Conservation (phyloP, 92 coral and sea anemone species). For the Heliopora coerulea region DNA sequence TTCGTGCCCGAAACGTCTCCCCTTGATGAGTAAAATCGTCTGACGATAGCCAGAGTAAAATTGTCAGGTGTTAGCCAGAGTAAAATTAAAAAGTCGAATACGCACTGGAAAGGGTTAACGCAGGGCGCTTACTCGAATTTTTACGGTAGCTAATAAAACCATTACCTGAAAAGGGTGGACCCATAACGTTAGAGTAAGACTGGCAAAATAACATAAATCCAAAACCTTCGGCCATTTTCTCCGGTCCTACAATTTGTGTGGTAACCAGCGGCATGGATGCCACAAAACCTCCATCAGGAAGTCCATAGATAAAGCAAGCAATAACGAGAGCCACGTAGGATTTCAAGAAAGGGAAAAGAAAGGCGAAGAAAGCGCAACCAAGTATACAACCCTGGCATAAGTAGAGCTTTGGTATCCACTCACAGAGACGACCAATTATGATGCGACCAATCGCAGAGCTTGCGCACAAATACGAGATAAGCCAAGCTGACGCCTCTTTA, state of each 20-base stretch:
- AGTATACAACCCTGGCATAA: slow-evolving; percentile 78
- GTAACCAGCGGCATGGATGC: slow-evolving; percentile 93
- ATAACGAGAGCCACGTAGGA: slow-evolving; percentile 69
- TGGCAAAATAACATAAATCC: slow-evolving; percentile 96
- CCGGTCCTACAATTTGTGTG: slow-evolving; percentile 76
- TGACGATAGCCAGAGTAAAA: too few species aligned
- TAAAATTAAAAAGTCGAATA: too few species aligned
- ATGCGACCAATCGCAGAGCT: slow-evolving; percentile 91
- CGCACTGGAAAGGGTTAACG: too few species aligned
- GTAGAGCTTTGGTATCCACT: slow-evolving; percentile 70
- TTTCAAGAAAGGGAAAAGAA: slow-evolving; percentile 69
- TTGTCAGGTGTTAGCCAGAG: too few species aligned
- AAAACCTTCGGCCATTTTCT: slow-evolving; percentile 88
- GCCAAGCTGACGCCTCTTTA: slow-evolving; percentile 81
- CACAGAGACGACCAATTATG: slow-evolving; percentile 83
- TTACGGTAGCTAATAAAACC: too few species aligned
- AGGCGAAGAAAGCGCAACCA: slow-evolving; percentile 66
- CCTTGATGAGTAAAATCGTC: too few species aligned
- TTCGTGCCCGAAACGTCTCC: too few species aligned
- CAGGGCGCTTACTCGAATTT: too few species aligned
- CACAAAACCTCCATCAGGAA: slow-evolving; percentile 90
- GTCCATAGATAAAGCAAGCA: slow-evolving; percentile 73
- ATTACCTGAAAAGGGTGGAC: slow-evolving; percentile 96
- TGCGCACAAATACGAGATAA: slow-evolving; percentile 89
- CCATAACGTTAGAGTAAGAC: slow-evolving; percentile 86